Evolutionary conservation across 2,797 vertebrate species (phyloP).

Genomic region (Lepilemur ruficaudatus): DNA sequence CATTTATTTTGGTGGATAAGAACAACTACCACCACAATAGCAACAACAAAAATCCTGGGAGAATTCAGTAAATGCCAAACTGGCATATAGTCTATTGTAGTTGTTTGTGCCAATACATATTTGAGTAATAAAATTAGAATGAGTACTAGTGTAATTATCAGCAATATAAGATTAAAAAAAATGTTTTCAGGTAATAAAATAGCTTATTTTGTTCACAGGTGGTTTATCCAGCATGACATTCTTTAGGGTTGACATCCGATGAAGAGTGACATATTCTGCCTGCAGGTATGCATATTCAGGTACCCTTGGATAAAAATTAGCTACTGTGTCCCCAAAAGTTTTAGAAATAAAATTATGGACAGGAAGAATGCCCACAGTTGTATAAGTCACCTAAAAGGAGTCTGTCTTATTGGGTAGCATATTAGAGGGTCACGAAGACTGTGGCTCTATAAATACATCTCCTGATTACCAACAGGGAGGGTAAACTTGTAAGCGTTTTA

Average conservation of each 20-base stretch:
- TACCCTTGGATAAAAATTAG: background rate
- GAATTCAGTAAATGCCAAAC: background rate
- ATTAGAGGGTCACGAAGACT: slow-evolving; percentile 51
- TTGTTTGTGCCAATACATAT: background rate
- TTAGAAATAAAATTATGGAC: background rate
- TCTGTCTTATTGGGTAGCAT: slow-evolving; percentile 25
- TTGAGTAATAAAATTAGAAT: slow-evolving; percentile 23
- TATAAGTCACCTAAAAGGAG: background rate
- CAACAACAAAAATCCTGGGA: background rate
- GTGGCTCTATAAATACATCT: slow-evolving; percentile 68
- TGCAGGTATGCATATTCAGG: background rate
- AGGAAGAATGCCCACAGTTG: background rate
- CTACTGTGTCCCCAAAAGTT: background rate
- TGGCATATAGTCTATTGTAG: background rate
- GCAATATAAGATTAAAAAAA: background rate
- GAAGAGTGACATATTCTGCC: background rate
- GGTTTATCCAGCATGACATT: background rate
- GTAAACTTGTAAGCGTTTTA: slow-evolving; percentile 40
- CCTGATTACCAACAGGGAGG: background rate
- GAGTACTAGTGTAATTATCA: background rate
- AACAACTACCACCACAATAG: background rate
- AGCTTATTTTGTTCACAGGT: background rate
- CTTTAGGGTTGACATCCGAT: background rate
- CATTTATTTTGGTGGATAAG: background rate
- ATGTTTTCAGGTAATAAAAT: background rate